Base-by-base conservation (phyloP, 1,140 invertebrate species). In the Drosophila pachea region DNA sequence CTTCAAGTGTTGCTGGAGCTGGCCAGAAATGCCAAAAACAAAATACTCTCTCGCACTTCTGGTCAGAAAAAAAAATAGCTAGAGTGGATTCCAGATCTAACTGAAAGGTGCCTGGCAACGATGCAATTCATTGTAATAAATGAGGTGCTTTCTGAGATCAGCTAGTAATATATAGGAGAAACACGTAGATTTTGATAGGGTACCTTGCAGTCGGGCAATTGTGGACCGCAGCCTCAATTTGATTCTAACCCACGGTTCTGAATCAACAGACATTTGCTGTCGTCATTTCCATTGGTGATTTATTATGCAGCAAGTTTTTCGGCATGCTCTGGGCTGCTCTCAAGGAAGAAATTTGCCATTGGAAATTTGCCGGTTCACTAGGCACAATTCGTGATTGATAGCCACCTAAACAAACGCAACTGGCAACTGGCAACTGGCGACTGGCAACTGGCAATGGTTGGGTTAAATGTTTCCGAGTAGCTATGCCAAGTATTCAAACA, bases 341-440 rank as follows among this genome's bases (percentile, higher is more conserved):
- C 36, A 9, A 31, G 35, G 35, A n/a, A 7, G 16, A 55, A 61
- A 45, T 49, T 59, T 36, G 60, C 58, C 53, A 54, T 42, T 64
- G 53, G 53, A 76, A 81, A 79, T 56, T 58, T 31, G 35, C 29
- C 65, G 60, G 55, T 65, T 69, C 61, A 50, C 35, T 16, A 58
- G 66, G 54, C 66, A 77, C 72, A 74, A 70, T 77, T 74, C 62
- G 63, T 82, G 81, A 81, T 82, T 81, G 78, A 82, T 82, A 76
- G 9, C 42, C 48, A 68, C 60, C 73, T 29, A 68, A 54, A 58
- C 59, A 73, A 66, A 56, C 54, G 61, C 68, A 75, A 55, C 50
- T 73, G 73, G 43, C 22, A 22, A 22, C 1, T 22, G 22, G 22
- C 22, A 75, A 55, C 50, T 73, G 73, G 40, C 72, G n/a, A 22